Evolutionary conservation across 92 coral and sea anemone genomes (phyloP).

Genomic region (Umimayanthus kanabou): DNA sequence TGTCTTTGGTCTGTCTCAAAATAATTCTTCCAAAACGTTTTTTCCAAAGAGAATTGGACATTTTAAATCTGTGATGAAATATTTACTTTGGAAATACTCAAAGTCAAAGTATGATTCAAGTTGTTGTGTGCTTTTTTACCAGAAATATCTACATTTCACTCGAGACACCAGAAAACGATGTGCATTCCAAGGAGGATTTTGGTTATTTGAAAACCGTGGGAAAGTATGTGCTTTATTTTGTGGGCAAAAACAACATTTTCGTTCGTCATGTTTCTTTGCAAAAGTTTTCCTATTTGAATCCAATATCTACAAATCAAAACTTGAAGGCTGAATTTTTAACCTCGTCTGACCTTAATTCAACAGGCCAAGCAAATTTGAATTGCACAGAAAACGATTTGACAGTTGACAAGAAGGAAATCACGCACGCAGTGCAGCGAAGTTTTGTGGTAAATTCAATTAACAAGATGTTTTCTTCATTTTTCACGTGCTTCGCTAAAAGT

Average conservation of each 20-base stretch:
- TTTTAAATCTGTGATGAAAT: background rate
- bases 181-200: background rate
- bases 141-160: background rate
- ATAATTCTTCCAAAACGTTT: background rate
- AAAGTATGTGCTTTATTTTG: background rate
- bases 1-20: background rate
- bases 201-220: slow-evolving; percentile 1
- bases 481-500: background rate
- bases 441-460: slow-evolving; percentile 12
- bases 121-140: no score
- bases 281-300: background rate
- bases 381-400: background rate
- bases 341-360: slow-evolving; percentile 25
- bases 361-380: slow-evolving; percentile 12
- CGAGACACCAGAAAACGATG: background rate
- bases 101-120: background rate
- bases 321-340: background rate
- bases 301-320: background rate
- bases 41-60: no score
- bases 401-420: background rate
- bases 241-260: background rate
- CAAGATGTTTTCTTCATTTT: no score
- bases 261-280: background rate
- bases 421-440: background rate
- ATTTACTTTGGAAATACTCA: background rate